phyloP scores from a whole-genome alignment of 1,140 invertebrate species.

The Bombus sylvicola region DNA sequence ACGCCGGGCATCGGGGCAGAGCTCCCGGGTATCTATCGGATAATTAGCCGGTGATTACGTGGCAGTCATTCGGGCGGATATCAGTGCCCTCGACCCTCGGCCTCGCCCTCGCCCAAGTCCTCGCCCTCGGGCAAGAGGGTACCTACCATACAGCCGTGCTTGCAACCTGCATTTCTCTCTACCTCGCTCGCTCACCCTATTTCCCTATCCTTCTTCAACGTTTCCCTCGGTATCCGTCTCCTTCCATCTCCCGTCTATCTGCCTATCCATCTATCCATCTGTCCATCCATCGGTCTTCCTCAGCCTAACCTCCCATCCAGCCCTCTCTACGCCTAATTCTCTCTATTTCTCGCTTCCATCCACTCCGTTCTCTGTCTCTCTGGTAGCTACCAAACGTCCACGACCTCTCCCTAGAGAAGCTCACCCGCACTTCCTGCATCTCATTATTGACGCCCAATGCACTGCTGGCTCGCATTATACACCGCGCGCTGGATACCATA shows the following conservation, averaged over 20 bases:
- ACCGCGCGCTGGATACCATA: constrained; percentile 49
- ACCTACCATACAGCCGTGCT: constrained; percentile 24
- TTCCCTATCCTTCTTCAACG: neutral
- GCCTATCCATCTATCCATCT: constrained; percentile 17
- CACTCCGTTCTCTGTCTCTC: constrained; percentile 3
- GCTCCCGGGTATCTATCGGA: constrained; percentile 80
- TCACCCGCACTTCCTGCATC: constrained; percentile 79
- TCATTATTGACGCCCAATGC: constrained; percentile 79
- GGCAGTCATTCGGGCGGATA: constrained; percentile 80
- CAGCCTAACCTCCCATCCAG: neutral
- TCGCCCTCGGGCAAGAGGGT: constrained; percentile 63
- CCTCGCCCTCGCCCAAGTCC: constrained; percentile 58
- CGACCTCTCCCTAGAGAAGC: constrained; percentile 17
- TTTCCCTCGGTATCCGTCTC: neutral
- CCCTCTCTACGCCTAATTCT: constrained; percentile 31
- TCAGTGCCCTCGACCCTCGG: constrained; percentile 74
- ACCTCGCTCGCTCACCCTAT: neutral
- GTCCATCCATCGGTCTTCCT: constrained; percentile 41
- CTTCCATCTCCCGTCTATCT: constrained; percentile 22
- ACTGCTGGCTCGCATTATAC: constrained; percentile 75
- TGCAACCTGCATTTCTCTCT: constrained; percentile 53
- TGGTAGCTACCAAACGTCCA: neutral
- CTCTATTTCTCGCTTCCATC: constrained; percentile 44
- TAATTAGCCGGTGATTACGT: constrained; percentile 83
- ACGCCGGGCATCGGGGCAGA: constrained; percentile 63